phyloP scores from a whole-genome alignment of 2,797 vertebrate species.

The Anomalospiza imberbis region DNA sequence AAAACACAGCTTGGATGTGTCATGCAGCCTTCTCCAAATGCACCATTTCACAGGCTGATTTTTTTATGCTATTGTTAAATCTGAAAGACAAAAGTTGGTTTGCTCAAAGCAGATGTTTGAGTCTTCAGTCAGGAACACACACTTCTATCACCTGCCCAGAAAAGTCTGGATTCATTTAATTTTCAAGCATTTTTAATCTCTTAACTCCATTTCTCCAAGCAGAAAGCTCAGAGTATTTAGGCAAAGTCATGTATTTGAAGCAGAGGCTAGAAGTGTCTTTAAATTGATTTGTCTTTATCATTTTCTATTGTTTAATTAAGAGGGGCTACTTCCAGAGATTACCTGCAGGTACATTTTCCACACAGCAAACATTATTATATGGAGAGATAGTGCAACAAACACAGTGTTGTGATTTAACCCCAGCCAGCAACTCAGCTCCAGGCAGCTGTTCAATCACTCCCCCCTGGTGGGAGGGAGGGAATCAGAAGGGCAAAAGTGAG shows the following conservation, averaged over 20 bases:
- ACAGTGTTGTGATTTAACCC: neutral
- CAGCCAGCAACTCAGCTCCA: neutral
- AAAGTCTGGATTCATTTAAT: neutral
- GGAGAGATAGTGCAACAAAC: neutral
- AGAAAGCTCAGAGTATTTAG: neutral
- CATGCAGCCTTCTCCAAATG: neutral
- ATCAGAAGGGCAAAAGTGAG: neutral
- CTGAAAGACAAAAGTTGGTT: neutral
- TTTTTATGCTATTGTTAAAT: neutral
- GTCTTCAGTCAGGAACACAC: neutral
- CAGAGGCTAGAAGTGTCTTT: neutral
- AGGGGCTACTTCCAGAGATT: neutral
- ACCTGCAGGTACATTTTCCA: neutral
- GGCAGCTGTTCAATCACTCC: neutral
- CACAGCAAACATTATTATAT: fast-evolving
- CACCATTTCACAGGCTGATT: neutral
- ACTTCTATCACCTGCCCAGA: neutral
- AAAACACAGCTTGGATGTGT: neutral
- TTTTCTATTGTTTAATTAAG: neutral
- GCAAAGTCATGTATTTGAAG: neutral
- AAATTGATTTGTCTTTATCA: neutral
- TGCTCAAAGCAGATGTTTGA: neutral
- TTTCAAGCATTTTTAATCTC: neutral
- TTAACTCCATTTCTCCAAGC: neutral
- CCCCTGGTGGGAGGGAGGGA: neutral